These are phyloP conservation scores for Anorthoa munda DNA, from an alignment of 2,888 invertebrate genomes.

Conservation along the genomic window DNA sequence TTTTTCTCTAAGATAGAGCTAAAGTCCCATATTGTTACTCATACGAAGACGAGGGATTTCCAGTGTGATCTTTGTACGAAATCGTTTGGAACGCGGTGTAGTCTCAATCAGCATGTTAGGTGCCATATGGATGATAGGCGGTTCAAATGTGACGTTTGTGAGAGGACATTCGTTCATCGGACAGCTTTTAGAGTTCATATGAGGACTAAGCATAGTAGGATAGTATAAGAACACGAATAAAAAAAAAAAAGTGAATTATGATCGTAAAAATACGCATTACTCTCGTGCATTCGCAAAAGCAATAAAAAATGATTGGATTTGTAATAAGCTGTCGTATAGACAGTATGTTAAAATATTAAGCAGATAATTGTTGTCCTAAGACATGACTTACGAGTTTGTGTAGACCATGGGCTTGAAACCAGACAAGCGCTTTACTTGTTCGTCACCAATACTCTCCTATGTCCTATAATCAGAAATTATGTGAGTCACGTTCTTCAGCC, in stretches of 20 bases:
- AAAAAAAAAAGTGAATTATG: too few species aligned
- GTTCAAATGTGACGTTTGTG: constrained; percentile 60
- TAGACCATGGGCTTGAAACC: too few species aligned
- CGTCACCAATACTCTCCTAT: too few species aligned
- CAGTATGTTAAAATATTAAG: too few species aligned
- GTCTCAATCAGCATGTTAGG: constrained; percentile 66
- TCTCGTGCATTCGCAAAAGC: neutral
- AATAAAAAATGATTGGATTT: neutral
- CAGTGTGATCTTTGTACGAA: constrained; percentile 65
- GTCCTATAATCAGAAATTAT: too few species aligned
- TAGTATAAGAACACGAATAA: constrained; percentile 33
- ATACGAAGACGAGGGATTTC: constrained; percentile 68
- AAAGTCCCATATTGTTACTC: constrained; percentile 70
- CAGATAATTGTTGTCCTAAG: too few species aligned
- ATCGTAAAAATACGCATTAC: too few species aligned
- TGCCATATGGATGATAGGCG: constrained; percentile 58
- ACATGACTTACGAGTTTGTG: too few species aligned
- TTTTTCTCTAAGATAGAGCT: constrained; percentile 71
- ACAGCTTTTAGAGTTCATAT: constrained; percentile 66
- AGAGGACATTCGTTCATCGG: constrained; percentile 60
- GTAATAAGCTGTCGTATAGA: too few species aligned
- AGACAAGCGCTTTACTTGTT: too few species aligned
- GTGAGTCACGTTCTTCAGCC: too few species aligned
- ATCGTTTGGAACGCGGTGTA: constrained; percentile 63
- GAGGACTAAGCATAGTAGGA: constrained; percentile 62